Evolutionary conservation across 2,113 vertebrate genomes (phyloP), one percentile per base, ranked within the genome.

Genomic region (Cebidichthys violaceus): DNA sequence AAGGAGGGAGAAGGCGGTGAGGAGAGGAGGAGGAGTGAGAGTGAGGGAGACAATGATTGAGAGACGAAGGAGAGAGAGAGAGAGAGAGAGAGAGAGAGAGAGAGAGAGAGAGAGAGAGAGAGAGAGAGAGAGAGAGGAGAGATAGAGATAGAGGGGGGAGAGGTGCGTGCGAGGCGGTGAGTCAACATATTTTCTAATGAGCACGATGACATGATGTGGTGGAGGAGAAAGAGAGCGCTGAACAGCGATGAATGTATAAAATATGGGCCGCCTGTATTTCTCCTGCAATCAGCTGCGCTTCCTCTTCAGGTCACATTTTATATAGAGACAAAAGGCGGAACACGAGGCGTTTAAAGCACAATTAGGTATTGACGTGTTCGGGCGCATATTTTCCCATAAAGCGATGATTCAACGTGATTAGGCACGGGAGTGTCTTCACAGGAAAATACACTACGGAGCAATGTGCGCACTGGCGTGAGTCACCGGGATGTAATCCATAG

Each of bases 171-270:
- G 11, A 85, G 85, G 87, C 76, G 27, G 91, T 93, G 93, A 93
- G 91, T 94, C 92, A 91, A 93, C 92, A 93, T 79, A 89, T 93
- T 92, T 33, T 90, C 81, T 89, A 94, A 93, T 90, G 89, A 94
- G 82, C 74, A 15, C 69, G 29, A 66, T 87, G 92, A 86, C 92
- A 89, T 75, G 86, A 86, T 83, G 85, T 67, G 80, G 79, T 52
- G 60, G 70, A 85, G 64, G 62, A 64, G 76, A 77, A 81, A 60
- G 45, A 55, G 77, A 77, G 27, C 0, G 64, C 70, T 4, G 82
- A 84, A 64, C 73, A 62, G 68, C 33, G 41, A 65, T 4, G 57
- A 67, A 85, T 68, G 70, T 68, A 70, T 79, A 81, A 85, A 92
- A 91, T 82, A 88, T 81, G 75, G 59, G 65, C 84, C 89, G 43